A percentile compares a stretch with the other conserved stretches of the same genome.
Evolutionary conservation across 2,113 vertebrate species (phyloP).

Genomic region (Pseudorhombus dupliciocellatus): DNA sequence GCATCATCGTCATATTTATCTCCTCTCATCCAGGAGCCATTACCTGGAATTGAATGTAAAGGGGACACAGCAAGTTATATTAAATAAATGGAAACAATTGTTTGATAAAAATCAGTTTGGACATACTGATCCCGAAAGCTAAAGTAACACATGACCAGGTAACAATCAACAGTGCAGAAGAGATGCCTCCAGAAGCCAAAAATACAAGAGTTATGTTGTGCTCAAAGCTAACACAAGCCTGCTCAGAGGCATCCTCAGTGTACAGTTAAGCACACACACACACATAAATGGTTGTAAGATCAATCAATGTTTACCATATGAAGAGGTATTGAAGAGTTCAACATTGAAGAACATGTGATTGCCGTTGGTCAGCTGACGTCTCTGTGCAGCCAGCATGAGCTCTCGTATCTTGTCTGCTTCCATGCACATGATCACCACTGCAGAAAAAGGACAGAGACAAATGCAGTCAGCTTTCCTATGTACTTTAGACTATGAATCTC

Average conservation of each 20-base stretch:
- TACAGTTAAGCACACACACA: too few relatives aligned
- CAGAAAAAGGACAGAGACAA: constrained; percentile 31
- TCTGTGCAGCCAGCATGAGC: constrained; percentile 93
- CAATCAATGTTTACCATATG: constrained; percentile 89
- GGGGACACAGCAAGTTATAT: background rate
- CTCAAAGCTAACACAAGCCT: too few relatives aligned
- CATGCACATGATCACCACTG: constrained; percentile 97
- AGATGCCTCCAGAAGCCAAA: too few relatives aligned
- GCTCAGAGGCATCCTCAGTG: too few relatives aligned
- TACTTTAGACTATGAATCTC: background rate
- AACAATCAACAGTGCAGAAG: too few relatives aligned
- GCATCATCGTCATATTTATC: constrained; percentile 92
- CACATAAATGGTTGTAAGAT: background rate
- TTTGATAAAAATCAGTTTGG: too few relatives aligned
- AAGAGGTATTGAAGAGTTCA: constrained; percentile 96
- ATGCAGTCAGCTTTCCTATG: background rate
- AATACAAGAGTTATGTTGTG: too few relatives aligned
- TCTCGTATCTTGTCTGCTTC: constrained; percentile 87
- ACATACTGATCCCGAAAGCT: too few relatives aligned
- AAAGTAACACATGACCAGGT: too few relatives aligned
- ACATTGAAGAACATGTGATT: constrained; percentile 95
- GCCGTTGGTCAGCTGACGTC: constrained; percentile 87
- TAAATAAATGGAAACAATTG: background rate
- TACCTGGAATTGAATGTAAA: constrained; percentile 77
- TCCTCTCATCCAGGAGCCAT: constrained; percentile 95